These are phyloP conservation scores for Agrotis ipsilon DNA, from an alignment of 2,888 invertebrate species.

Conservation along the genomic window DNA sequence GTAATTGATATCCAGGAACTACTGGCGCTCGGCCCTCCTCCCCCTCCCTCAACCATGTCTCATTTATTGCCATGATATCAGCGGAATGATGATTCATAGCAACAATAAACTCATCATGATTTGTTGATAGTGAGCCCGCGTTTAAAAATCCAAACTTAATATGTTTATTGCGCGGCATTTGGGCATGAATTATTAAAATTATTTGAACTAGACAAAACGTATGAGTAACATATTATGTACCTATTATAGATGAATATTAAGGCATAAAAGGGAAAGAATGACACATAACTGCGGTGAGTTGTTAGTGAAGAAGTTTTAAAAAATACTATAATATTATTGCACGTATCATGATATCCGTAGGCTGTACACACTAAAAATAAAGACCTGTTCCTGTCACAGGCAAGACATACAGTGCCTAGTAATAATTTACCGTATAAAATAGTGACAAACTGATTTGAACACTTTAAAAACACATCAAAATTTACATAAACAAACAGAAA, in stretches of 20 bases:
- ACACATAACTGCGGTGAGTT: too few species aligned
- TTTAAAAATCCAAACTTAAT: neutral
- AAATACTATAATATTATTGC: too few species aligned
- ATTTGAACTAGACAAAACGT: neutral
- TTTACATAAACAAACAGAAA: too few species aligned
- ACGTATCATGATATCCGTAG: neutral
- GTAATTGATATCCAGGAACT: too few species aligned
- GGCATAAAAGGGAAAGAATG: too few species aligned
- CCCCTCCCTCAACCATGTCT: too few species aligned
- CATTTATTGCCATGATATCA: too few species aligned
- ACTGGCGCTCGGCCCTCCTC: too few species aligned
- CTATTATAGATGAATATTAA: neutral
- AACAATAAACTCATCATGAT: neutral
- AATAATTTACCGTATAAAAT: neutral
- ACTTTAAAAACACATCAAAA: too few species aligned
- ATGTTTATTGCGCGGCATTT: neutral
- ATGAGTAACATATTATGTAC: neutral
- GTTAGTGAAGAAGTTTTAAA: too few species aligned
- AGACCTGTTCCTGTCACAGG: neutral
- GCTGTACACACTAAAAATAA: neutral
- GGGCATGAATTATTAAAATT: too few species aligned
- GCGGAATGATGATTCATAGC: neutral
- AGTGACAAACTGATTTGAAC: too few species aligned
- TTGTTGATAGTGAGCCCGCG: neutral
- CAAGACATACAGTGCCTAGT: neutral